A percentile compares a stretch with the other conserved stretches of the same genome.
Conservation (phyloP, 2,888 invertebrate species). For the Epicampocera succincta region DNA sequence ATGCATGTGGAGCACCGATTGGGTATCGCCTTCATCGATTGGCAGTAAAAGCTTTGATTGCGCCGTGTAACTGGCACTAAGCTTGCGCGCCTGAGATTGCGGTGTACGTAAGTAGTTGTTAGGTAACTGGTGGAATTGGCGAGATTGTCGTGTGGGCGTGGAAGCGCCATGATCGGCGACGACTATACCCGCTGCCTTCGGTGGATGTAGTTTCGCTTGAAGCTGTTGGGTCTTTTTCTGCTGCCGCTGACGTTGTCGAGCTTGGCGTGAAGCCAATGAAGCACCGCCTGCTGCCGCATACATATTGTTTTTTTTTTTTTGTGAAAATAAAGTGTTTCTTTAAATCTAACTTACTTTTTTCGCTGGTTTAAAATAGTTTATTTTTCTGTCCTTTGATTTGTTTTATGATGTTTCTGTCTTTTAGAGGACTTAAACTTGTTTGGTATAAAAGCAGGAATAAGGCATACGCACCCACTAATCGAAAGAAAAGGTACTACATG, state of each 20-base stretch:
- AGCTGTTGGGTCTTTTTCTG: conserved; percentile 82
- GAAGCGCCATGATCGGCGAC: conserved; percentile 77
- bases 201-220: conserved; percentile 83
- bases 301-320: conserved; percentile 82
- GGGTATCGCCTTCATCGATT: conserved; percentile 80
- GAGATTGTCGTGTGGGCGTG: conserved; percentile 80
- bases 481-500: conserved; percentile 14
- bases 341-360: conserved; percentile 51
- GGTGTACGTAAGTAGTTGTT: conserved; percentile 82
- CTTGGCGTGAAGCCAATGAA: conserved; percentile 92
- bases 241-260: conserved; percentile 85
- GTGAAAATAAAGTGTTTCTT: conserved; percentile 3
- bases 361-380: background rate
- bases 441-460: conserved; percentile 25
- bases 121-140: conserved; percentile 84
- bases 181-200: conserved; percentile 77
- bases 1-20: conserved; percentile 76
- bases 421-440: background rate
- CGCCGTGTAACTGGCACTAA: conserved; percentile 81
- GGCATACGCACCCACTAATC: conserved; percentile 16
- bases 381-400: background rate
- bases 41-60: conserved; percentile 81
- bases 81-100: conserved; percentile 79
- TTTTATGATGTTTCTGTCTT: conserved; percentile 2
- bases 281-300: conserved; percentile 95